Evolutionary conservation across 2,797 vertebrate species (phyloP), one percentile per base, ranked within the genome.

Genomic region (Pipistrellus kuhlii): DNA sequence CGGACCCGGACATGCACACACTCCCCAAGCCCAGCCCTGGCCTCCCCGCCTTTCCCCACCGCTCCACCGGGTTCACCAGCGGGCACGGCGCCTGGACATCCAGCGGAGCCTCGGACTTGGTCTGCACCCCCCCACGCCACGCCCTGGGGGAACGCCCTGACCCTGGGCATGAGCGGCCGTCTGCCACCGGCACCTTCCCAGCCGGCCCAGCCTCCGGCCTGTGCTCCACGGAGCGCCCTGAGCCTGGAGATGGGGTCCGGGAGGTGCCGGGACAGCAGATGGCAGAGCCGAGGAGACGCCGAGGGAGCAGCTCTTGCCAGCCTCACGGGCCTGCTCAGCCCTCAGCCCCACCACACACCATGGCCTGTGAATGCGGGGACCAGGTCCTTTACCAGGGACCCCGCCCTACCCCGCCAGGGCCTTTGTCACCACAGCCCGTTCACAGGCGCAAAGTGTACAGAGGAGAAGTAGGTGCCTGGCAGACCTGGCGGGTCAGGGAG

Each of bases 241-340:
- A 6, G 10, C 21, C 18, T 5, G 35, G 8, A 46, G 25, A 62
- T 5, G 2, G 69, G n/a, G 27, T 7, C 23, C 35, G 64, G 44
- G 8, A 62, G 6, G 9, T 0, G 48, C 55, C 2, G 35, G 12
- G 12, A 11, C 1, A 14, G 4, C 20, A 59, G 69, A 12, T 0
- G 21, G 35, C 23, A 27, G 38, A 5, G 66, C 8, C 3, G 38
- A 53, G 68, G 23, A 21, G 68, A 20, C 12, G 38, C 57, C 53
- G 21, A 15, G 6, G 1, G 6, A 51, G 25, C 0, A 0, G 75
- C 80, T 38, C 21, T 15, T 15, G 13, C 21, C 5, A 21, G 59
- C 17, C 62, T 32, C 14, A 0, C 1, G 17, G 9, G 12, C 38
- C 38, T 25, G n/a, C 72, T 27, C 21, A 4, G 55, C 35, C 88